Base-by-base conservation (phyloP, 2,113 vertebrate genomes). In the Centropristis striata region DNA sequence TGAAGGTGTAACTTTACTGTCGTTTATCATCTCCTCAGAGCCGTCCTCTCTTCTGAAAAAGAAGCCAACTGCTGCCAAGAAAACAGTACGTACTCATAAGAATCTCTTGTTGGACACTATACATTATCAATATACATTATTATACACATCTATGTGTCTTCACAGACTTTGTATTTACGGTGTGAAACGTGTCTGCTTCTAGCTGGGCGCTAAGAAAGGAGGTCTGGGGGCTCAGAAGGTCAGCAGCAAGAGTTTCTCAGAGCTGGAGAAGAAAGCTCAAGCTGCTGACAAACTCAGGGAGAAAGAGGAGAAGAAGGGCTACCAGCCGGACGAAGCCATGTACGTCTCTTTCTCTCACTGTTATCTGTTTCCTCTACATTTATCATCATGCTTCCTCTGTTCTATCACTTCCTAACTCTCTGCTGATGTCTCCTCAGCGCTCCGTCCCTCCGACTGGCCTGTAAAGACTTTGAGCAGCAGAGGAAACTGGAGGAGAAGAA, bases 201-300 rank as follows among this genome's bases (percentile, higher is more conserved):
- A 99, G 98, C 85, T 97, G 18, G 96, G 96, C 47, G 90, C 94
- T 74, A 99, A 96, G 77, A 99, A 97, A 80, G 96, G 95, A 6
- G 95, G 97, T 13, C 91, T 99, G 76, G 98, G 98, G 0, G 98
- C 98, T 55, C 98, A 99, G 80, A 99, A 98, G 88, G 95, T 99
- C 37, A 96, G 96, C 78, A 94, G 93, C 28, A 91, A 95, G 28
- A 96, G 92, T 81, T 99, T 99, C 88, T 96, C 88, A 0, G 96
- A 96, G 53, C 94, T 97, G 39, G 97, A 99, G 88, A 98, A 96
- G 71, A 96, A 96, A 74, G 98, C 98, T 11, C 96, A 97, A 81
- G 97, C 97, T 6, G 97, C 94, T 2, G 96, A 99, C 86, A 96
- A 95, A 81, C 92, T 92, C 79, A 94, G 95, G 63, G 96, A 97